These are phyloP conservation scores for Agonopterix heracliana DNA, from an alignment of 2,888 invertebrate genomes.

Conservation along the genomic window DNA sequence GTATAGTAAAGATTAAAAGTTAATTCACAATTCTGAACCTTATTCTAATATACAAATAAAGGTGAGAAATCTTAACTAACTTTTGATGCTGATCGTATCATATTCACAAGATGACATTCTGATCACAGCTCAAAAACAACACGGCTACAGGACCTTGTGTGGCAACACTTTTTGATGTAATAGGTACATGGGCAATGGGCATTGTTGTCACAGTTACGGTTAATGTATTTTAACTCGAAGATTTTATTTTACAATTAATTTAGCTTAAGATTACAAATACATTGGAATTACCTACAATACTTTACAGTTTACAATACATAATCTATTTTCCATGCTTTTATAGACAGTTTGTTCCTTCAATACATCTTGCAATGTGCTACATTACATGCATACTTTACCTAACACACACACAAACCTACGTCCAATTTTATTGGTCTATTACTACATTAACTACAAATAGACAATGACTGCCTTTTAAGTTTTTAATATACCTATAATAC, in stretches of 20 bases:
- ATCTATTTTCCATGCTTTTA: conserved; percentile 18
- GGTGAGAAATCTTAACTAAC: too few relatives aligned
- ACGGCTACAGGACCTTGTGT: too few relatives aligned
- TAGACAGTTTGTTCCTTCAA: conserved; percentile 22
- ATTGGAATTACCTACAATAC: conserved; percentile 13
- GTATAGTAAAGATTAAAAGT: too few relatives aligned
- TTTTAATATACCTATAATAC: conserved; percentile 16
- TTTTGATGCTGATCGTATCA: too few relatives aligned
- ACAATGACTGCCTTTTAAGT: conserved; percentile 34
- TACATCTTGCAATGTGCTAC: conserved; percentile 41
- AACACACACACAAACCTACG: conserved; percentile 60
- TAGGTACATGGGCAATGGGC: too few relatives aligned
- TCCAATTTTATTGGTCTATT: conserved; percentile 39
- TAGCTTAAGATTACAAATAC: background rate
- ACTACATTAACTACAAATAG: conserved; percentile 37
- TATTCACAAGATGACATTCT: too few relatives aligned
- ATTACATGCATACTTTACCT: conserved; percentile 53
- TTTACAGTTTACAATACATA: conserved; percentile 13
- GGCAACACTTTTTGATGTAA: too few relatives aligned
- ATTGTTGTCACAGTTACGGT: too few relatives aligned
- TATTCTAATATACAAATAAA: too few relatives aligned
- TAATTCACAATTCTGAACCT: too few relatives aligned
- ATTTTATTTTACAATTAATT: conserved; percentile 9
- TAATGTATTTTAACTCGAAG: conserved; percentile 9
- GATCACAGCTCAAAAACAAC: too few relatives aligned